Conservation (phyloP, 2,797 vertebrate species). For the Chaunax sp. region DNA sequence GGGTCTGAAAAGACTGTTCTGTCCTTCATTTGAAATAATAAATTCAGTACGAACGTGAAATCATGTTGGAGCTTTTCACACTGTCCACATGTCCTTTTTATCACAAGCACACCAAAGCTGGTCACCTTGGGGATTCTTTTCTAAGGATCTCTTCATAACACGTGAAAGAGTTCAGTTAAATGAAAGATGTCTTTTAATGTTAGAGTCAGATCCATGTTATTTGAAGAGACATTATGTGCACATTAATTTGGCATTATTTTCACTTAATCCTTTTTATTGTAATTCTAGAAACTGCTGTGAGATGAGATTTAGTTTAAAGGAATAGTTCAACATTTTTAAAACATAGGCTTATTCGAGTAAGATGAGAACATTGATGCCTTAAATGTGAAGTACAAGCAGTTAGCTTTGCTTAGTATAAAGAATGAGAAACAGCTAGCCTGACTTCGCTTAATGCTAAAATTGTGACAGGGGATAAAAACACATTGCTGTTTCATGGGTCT, state of each 20-base stretch:
- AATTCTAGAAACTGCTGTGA: neutral
- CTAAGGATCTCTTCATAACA: constrained; percentile 18
- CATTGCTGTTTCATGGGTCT: neutral
- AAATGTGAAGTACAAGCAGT: neutral
- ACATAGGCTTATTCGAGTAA: too few relatives aligned
- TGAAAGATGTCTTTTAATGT: neutral
- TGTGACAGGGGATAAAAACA: too few relatives aligned
- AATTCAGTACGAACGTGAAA: constrained; percentile 23
- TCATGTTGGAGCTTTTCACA: constrained; percentile 5
- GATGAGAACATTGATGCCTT: too few relatives aligned
- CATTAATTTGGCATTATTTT: neutral
- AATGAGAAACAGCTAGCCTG: neutral
- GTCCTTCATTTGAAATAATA: constrained; percentile 32
- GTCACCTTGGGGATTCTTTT: constrained; percentile 9
- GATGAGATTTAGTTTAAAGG: neutral
- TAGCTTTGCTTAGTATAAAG: neutral
- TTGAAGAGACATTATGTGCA: neutral
- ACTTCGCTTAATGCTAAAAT: too few relatives aligned
- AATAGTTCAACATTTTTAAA: neutral
- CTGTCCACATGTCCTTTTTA: constrained; percentile 16
- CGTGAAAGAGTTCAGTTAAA: neutral
- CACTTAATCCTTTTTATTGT: neutral
- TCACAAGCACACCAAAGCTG: neutral
- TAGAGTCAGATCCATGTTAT: neutral
- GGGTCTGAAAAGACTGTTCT: constrained; percentile 26